Percentiles rank a stretch among this genome's conserved stretches.
phyloP scores from a whole-genome alignment of 2,797 vertebrate genomes.

The Buphagus erythrorhynchus region DNA sequence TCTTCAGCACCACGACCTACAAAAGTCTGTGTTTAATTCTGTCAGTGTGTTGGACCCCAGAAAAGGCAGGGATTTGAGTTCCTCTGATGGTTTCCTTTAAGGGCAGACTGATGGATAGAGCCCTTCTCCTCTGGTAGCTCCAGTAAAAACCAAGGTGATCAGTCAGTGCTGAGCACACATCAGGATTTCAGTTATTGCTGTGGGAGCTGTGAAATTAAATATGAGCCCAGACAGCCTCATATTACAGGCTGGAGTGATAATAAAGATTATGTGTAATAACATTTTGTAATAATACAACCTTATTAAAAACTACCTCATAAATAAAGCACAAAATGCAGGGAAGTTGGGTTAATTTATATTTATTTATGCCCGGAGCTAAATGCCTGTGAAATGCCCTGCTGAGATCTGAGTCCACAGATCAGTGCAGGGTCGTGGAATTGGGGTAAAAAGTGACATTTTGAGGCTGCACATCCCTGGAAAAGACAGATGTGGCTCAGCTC shows the following conservation, averaged over 20 bases:
- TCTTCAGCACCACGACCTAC: neutral
- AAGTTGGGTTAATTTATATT: neutral
- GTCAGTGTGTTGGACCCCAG: neutral
- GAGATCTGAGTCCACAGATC: neutral
- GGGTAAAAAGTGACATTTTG: neutral
- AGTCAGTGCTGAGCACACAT: neutral
- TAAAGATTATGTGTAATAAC: constrained; percentile 6
- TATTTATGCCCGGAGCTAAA: neutral
- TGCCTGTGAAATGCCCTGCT: neutral
- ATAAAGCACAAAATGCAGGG: neutral
- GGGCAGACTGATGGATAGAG: neutral
- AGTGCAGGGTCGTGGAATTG: fast-evolving
- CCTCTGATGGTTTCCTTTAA: neutral
- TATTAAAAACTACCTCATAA: constrained; percentile 1
- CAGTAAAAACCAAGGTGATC: neutral
- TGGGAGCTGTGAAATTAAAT: neutral
- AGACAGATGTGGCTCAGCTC: neutral
- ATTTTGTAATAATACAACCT: neutral
- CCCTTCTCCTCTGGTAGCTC: neutral
- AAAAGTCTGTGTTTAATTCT: neutral
- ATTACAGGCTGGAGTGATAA: neutral
- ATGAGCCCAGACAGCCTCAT: neutral
- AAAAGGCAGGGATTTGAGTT: neutral
- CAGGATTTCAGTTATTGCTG: neutral
- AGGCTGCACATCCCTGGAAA: neutral